Evolutionary conservation across 2,113 vertebrate genomes (phyloP), one percentile per base, ranked within the genome.

Genomic region (Heterochromis multidens): DNA sequence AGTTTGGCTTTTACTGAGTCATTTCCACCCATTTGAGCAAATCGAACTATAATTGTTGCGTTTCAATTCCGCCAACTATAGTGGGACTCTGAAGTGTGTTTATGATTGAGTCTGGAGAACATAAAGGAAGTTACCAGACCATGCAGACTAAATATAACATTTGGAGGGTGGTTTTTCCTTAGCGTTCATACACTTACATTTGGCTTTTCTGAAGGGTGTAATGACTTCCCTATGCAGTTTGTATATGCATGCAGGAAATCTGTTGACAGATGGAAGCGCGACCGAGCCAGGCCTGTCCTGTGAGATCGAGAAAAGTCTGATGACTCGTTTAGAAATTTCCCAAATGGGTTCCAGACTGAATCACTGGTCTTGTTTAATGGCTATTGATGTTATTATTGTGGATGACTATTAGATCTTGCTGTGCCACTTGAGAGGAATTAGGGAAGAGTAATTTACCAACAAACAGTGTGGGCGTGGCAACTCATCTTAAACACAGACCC

Each of bases 81-180:
- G 83, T 91, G 70, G 70, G 72, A 74, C 79, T 89, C 63, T 82
- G 62, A 93, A 87, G 79, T 90, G 89, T 80, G 84, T 92, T 92
- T 85, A 92, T 90, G 91, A 89, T 86, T 88, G 84, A 91, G 88
- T 91, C 85, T 83, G 78, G 60, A 59, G 62, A 88, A 78, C 92
- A 90, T 93, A 90, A 93, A 95, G 77, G 78, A 90, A 90, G 86
- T 91, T 85, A 93, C 85, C 88, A 91, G 93, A 94, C 91, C 89
- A 67, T 90, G 84, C 81, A 93, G 83, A 83, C 85, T 86, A 87
- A 92, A 93, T 92, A 85, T 91, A 93, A 83, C 87, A 87, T 93
- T 94, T 85, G 35, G 91, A 92, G 86, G 61, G 37, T 54, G 33
- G 29, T 63, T 62, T 77, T 85, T 74, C 74, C 70, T 65, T 83